These are phyloP conservation scores for Semaprochilodus insignis DNA, from an alignment of 2,797 vertebrate genomes.

Conservation along the genomic window DNA sequence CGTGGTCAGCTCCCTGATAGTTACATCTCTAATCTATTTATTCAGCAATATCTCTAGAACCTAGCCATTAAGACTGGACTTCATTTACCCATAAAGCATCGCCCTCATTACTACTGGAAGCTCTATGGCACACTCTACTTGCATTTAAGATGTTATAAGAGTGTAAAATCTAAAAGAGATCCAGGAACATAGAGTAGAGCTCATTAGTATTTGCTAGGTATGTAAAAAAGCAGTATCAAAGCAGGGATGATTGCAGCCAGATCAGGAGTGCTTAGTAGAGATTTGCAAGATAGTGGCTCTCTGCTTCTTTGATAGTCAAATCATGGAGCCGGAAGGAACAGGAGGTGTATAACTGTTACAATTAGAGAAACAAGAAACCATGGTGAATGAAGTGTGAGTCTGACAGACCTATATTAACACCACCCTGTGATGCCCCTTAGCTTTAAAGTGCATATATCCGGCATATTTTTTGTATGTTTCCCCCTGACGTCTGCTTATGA, in stretches of 20 bases:
- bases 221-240: slow-evolving; percentile 42
- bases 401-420: not conserved
- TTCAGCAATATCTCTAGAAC: slow-evolving; percentile 29
- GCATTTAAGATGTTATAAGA: slow-evolving; percentile 42
- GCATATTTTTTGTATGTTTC: not conserved
- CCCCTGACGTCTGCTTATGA: too few relatives aligned
- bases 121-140: slow-evolving; percentile 17
- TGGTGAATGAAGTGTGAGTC: slow-evolving; percentile 10
- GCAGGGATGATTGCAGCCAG: slow-evolving; percentile 4
- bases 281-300: slow-evolving; percentile 46
- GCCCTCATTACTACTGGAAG: slow-evolving; percentile 1
- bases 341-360: slow-evolving; percentile 21
- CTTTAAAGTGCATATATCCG: not conserved
- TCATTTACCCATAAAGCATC: slow-evolving; percentile 16
- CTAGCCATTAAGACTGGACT: slow-evolving; percentile 31
- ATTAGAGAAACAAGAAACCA: not conserved
- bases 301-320: slow-evolving; percentile 47
- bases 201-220: slow-evolving; percentile 53
- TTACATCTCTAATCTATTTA: slow-evolving; percentile 17
- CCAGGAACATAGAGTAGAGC: slow-evolving; percentile 40
- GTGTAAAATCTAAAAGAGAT: slow-evolving; percentile 46
- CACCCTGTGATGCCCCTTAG: not conserved
- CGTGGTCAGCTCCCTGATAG: slow-evolving; percentile 17
- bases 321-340: slow-evolving; percentile 24
- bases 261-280: slow-evolving; percentile 37